Base-by-base conservation (phyloP, 1,140 invertebrate genomes). In the Caerostris darwini region DNA sequence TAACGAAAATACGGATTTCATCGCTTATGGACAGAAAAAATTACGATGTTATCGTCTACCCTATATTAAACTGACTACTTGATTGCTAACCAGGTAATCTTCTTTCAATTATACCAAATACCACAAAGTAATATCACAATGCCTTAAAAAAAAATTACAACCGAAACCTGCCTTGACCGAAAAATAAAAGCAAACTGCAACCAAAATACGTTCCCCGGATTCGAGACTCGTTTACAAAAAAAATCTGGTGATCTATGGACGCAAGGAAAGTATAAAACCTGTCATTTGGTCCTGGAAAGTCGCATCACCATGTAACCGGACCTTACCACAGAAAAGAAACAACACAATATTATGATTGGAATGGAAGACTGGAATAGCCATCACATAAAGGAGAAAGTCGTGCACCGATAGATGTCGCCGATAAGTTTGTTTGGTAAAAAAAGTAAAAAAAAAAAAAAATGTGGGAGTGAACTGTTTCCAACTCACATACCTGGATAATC, bases 321-420 rank as follows among this genome's bases (percentile, higher is more conserved):
- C 92, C 92, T 94, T 10, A 14, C 85, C 34, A 34, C 34, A 12
- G 7, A 7, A 54, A 56, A 12, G 19, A 54, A 93, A 93, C 7
- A 57, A 86, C n/a, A 81, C 58, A 61, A 82, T 19, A 56, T 50
- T 57, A 87, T 85, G 53, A 34, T n/a, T 34, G 57, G 12, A 82
- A 12, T 3, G 59, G 19, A 14, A 14, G 71, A 67, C 88, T 90
- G 19, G n/a, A 53, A 87, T 67, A 69, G 64, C 10, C 3, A 81
- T 57, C 50, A 54, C 19, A 91, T 19, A 64, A 88, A 88, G 14
- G 50, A 6, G 8, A 94, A 89, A 94, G 92, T 94, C 92, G 86
- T 94, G 92, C 85, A 50, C 83, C 71, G 85, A 94, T 71, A 89
- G 86, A 94, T 94, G 92, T 94, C 92, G 92, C 92, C 85, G 92